A percentile compares a stretch with the other conserved stretches of the same genome.
phyloP scores from a whole-genome alignment of 2,888 invertebrate species.

The Luperina testacea region DNA sequence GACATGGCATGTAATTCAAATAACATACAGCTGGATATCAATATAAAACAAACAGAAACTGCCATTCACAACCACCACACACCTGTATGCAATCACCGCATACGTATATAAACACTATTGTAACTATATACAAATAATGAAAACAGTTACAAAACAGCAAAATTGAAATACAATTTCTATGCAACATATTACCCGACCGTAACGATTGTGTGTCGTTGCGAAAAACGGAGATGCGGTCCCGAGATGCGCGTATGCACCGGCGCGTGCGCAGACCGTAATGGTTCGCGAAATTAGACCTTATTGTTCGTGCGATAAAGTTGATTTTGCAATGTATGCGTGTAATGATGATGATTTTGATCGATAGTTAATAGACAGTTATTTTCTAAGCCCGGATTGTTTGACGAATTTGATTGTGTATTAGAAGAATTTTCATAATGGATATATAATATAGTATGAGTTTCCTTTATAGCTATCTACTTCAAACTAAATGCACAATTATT shows the following conservation, averaged over 20 bases:
- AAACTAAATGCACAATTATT: neutral
- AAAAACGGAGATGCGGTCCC: slow-evolving; percentile 74
- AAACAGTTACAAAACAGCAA: slow-evolving; percentile 43
- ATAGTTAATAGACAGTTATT: slow-evolving; percentile 45
- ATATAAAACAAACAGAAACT: neutral
- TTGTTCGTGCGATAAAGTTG: neutral
- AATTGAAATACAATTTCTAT: slow-evolving; percentile 60
- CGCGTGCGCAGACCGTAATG: slow-evolving; percentile 53
- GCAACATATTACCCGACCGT: slow-evolving; percentile 54
- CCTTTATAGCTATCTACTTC: neutral
- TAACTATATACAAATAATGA: slow-evolving; percentile 22
- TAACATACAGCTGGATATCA: neutral
- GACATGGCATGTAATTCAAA: neutral
- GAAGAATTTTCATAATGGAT: slow-evolving; percentile 8
- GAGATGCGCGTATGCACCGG: slow-evolving; percentile 70
- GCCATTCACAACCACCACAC: neutral
- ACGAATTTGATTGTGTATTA: slow-evolving; percentile 1
- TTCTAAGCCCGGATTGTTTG: slow-evolving; percentile 24
- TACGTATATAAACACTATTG: neutral
- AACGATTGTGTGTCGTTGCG: slow-evolving; percentile 69
- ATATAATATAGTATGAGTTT: slow-evolving; percentile 3
- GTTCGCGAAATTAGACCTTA: slow-evolving; percentile 29
- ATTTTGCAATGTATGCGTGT: neutral
- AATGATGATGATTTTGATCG: slow-evolving; percentile 42
- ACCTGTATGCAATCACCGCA: neutral